A percentile compares a stretch with the other conserved stretches of the same genome.
These are phyloP conservation scores for Centroberyx gerrardi DNA, from an alignment of 2,797 vertebrate species.

Conservation along the genomic window DNA sequence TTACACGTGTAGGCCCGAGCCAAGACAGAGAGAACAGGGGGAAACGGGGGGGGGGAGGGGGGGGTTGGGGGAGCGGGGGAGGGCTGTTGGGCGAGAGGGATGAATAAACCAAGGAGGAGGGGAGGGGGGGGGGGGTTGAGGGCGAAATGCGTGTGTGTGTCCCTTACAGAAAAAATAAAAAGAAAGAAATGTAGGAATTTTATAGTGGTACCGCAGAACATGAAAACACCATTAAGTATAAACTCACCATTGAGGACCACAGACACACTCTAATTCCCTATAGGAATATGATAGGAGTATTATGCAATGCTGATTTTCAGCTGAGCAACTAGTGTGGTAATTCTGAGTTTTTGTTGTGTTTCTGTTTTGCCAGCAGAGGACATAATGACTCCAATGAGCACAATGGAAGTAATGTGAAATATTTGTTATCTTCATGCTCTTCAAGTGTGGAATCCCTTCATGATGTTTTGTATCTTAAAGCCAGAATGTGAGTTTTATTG, in stretches of 20 bases:
- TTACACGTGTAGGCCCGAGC: slow-evolving; percentile 17
- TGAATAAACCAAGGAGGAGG: background rate
- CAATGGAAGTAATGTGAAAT: background rate
- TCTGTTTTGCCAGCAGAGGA: slow-evolving; percentile 1
- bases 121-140: background rate
- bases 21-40: slow-evolving; percentile 21
- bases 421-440: no score
- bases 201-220: no score
- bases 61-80: slow-evolving; percentile 4
- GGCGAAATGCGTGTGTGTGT: background rate
- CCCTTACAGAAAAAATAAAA: no score
- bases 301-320: no score
- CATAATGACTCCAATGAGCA: background rate
- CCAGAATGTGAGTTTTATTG: background rate
- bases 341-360: background rate
- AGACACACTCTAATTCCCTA: no score
- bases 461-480: background rate
- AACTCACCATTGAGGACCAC: no score
- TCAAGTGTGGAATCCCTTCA: background rate
- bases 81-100: slow-evolving; percentile 16
- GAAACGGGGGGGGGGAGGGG: slow-evolving; percentile 19
- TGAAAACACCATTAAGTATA: no score
- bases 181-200: no score
- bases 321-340: no score
- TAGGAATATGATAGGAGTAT: no score